Conservation (phyloP, 2,113 vertebrate genomes). For the Anseranas semipalmata region DNA sequence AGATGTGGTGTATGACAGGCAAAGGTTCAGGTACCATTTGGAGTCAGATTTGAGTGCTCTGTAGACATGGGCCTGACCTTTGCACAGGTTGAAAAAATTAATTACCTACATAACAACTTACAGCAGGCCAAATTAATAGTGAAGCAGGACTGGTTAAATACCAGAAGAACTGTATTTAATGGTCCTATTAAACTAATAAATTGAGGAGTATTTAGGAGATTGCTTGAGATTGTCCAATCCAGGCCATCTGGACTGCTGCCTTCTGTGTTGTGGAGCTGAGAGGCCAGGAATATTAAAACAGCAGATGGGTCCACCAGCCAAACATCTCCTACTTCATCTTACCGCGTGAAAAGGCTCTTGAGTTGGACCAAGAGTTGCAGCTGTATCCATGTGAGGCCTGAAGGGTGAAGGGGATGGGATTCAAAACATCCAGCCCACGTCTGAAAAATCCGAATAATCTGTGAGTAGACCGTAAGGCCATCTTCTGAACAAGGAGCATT, state of each 20-base stretch:
- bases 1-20: background rate
- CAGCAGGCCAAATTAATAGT: background rate
- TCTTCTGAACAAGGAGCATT: background rate
- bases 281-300: background rate
- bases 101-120: background rate
- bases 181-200: rapidly evolving
- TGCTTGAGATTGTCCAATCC: background rate
- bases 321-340: background rate
- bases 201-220: background rate
- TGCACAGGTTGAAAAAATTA: background rate
- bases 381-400: background rate
- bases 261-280: background rate
- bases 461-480: background rate
- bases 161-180: background rate
- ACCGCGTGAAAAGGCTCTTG: background rate
- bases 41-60: background rate
- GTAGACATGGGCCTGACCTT: background rate
- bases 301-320: background rate
- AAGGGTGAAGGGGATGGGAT: background rate
- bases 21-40: background rate
- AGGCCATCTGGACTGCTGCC: background rate
- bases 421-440: background rate
- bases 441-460: background rate
- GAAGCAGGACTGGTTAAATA: background rate
- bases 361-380: background rate